These are phyloP conservation scores for Scaptodrosophila latifasciaeformis DNA, from an alignment of 2,888 invertebrate species.

Conservation along the genomic window DNA sequence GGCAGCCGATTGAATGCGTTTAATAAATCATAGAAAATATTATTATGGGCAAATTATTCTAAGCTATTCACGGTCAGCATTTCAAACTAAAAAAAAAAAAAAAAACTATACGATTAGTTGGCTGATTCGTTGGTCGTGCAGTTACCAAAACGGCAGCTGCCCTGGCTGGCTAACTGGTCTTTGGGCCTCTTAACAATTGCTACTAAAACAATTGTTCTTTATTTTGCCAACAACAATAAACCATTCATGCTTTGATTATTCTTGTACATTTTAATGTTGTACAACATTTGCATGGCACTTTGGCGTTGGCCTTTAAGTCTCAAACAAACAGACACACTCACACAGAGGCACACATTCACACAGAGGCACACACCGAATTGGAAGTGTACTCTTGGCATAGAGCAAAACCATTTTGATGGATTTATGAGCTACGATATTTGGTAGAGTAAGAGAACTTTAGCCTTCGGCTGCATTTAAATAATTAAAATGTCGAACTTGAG, in stretches of 20 bases:
- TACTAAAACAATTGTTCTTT: slow-evolving; percentile 63
- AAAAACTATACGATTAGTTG: no score
- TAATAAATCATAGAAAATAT: slow-evolving; percentile 60
- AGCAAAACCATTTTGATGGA: slow-evolving; percentile 57
- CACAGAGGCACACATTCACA: no score
- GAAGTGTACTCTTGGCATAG: no score
- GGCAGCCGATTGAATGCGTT: slow-evolving; percentile 40
- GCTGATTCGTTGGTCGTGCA: no score
- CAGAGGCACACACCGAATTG: no score
- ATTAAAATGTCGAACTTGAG: slow-evolving; percentile 58
- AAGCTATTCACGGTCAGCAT: slow-evolving; percentile 57
- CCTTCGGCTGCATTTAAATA: slow-evolving; percentile 67
- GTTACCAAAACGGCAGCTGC: slow-evolving; percentile 57
- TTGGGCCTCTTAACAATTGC: slow-evolving; percentile 60
- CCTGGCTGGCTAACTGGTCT: slow-evolving; percentile 32
- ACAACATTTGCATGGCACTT: slow-evolving; percentile 65
- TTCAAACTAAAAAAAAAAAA: no score
- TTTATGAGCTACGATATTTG: slow-evolving; percentile 69
- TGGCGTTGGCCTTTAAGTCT: slow-evolving; percentile 40
- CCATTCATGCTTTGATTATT: slow-evolving; percentile 57
- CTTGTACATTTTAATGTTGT: slow-evolving; percentile 64
- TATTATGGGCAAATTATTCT: slow-evolving; percentile 62
- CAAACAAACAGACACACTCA: neutral
- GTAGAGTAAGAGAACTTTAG: slow-evolving; percentile 38
- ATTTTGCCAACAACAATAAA: slow-evolving; percentile 33